Percentiles rank a stretch among this genome's conserved stretches.
Evolutionary conservation across 1,140 invertebrate genomes (phyloP).

Genomic region (Drosophila truncata): DNA sequence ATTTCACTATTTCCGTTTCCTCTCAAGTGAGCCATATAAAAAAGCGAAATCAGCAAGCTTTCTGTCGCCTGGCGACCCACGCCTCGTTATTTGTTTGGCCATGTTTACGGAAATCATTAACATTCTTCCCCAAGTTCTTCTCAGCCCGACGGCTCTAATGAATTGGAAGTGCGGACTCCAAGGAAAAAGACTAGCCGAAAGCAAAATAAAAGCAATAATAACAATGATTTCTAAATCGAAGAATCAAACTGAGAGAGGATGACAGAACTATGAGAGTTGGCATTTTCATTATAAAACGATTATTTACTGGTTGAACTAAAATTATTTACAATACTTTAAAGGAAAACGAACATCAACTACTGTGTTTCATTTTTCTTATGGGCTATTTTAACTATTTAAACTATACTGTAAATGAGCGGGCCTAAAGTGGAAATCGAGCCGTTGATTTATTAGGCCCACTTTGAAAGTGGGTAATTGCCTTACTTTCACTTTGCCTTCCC

Average conservation of each 20-base stretch:
- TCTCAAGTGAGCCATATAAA: slow-evolving; percentile 61
- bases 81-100: slow-evolving; percentile 58
- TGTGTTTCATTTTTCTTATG: not conserved
- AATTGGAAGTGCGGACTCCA: slow-evolving; percentile 45
- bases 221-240: slow-evolving; percentile 23
- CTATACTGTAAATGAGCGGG: slow-evolving; percentile 4
- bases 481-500: slow-evolving; percentile 31
- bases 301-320: not conserved
- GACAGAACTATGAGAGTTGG: not conserved
- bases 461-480: slow-evolving; percentile 52
- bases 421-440: slow-evolving; percentile 12
- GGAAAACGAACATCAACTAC: not conserved
- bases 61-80: slow-evolving; percentile 32
- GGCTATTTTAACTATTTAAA: too few species aligned
- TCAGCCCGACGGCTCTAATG: slow-evolving; percentile 37
- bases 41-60: slow-evolving; percentile 61
- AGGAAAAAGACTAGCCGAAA: not conserved
- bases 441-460: slow-evolving; percentile 36
- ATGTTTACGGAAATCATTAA: slow-evolving; percentile 72
- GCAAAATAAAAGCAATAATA: not conserved
- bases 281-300: not conserved
- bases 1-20: slow-evolving; percentile 59
- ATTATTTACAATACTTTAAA: not conserved
- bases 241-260: not conserved
- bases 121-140: slow-evolving; percentile 24